Evolutionary conservation across 2,113 vertebrate species (phyloP).

Genomic region (Neodontobutis hainanensis): DNA sequence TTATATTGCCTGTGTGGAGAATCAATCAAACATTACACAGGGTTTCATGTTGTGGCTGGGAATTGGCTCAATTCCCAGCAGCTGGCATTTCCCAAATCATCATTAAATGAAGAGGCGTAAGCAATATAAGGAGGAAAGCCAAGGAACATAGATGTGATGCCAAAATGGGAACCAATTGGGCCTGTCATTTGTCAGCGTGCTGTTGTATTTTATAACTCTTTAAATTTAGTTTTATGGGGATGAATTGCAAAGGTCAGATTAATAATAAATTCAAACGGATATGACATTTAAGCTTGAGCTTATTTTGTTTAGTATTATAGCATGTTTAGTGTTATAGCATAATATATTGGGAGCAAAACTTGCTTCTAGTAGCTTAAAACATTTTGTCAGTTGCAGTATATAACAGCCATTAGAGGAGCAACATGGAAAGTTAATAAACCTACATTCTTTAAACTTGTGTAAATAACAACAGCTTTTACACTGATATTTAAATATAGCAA

Average conservation of each 20-base stretch:
- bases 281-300: background rate
- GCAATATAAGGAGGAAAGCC: background rate
- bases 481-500: no score
- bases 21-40: constrained; percentile 6
- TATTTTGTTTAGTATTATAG: no score
- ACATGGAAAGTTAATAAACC: no score
- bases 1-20: constrained; percentile 6
- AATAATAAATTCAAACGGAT: background rate
- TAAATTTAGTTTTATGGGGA: background rate
- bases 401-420: no score
- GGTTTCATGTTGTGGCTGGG: constrained; percentile 5
- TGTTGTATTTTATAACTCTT: no score
- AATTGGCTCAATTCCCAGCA: constrained; percentile 5
- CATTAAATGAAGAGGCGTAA: background rate
- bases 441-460: no score
- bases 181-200: no score
- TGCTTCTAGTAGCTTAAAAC: no score
- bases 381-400: no score
- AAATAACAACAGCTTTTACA: no score
- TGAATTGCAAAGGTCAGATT: background rate
- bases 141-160: background rate
- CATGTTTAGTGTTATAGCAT: no score
- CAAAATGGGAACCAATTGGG: background rate
- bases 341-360: no score
- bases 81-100: background rate